Percentiles rank a stretch among this genome's conserved stretches.
phyloP scores from a whole-genome alignment of 2,113 vertebrate species.

The Parotia lawesii region DNA sequence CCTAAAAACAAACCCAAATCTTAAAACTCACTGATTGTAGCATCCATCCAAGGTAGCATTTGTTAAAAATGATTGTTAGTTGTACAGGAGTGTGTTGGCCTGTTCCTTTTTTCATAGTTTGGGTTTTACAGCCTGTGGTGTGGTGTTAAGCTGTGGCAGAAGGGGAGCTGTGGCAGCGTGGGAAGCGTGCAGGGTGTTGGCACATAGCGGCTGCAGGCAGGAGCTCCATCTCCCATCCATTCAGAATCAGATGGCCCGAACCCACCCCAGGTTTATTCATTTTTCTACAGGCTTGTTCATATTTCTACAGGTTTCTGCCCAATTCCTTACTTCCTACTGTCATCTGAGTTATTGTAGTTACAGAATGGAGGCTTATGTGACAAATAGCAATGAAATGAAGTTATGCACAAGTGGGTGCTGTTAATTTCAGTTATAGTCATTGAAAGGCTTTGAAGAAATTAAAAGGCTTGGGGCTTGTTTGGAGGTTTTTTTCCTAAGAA shows the following conservation, averaged over 20 bases:
- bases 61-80: background rate
- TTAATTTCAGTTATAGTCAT: background rate
- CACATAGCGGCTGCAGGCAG: background rate
- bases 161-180: background rate
- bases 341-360: background rate
- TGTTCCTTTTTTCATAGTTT: background rate
- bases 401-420: background rate
- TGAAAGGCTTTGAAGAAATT: constrained; percentile 4
- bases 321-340: background rate
- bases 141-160: background rate
- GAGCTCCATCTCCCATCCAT: background rate
- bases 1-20: background rate
- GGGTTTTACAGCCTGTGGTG: background rate
- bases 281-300: background rate
- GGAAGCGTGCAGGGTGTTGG: background rate
- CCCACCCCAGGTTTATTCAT: background rate
- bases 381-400: background rate
- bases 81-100: background rate
- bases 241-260: constrained; percentile 1
- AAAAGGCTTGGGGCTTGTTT: background rate
- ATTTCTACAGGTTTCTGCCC: background rate
- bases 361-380: background rate
- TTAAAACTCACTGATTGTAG: background rate
- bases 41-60: background rate
- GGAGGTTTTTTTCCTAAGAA: background rate